A percentile compares a stretch with the other conserved stretches of the same genome.
phyloP scores from a whole-genome alignment of 2,888 invertebrate species.

The Melanostoma mellinum region DNA sequence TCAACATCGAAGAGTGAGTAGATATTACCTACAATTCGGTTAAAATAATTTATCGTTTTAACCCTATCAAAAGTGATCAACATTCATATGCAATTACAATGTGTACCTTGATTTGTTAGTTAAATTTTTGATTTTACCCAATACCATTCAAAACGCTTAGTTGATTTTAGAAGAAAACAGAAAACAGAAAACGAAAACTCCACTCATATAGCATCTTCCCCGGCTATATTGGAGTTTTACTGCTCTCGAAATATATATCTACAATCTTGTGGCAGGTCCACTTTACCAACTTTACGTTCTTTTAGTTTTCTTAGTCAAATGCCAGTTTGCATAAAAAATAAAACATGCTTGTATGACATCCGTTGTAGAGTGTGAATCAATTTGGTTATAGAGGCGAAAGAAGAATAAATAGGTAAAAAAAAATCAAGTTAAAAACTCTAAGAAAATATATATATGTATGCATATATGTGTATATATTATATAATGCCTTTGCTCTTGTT shows the following conservation, averaged over 20 bases:
- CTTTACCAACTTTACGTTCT: background rate
- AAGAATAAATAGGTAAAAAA: conserved; percentile 31
- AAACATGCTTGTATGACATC: conserved; percentile 71
- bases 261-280: conserved; percentile 55
- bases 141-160: too few relatives aligned
- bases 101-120: conserved; percentile 25
- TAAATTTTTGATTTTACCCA: background rate
- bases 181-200: conserved; percentile 73
- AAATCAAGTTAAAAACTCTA: conserved; percentile 42
- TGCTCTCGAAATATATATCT: conserved; percentile 46
- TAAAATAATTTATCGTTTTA: conserved; percentile 24
- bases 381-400: conserved; percentile 54
- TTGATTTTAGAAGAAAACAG: background rate
- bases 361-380: conserved; percentile 48
- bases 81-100: too few relatives aligned
- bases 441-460: conserved; percentile 47
- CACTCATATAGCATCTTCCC: conserved; percentile 81
- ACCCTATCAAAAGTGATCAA: background rate
- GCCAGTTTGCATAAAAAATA: conserved; percentile 53
- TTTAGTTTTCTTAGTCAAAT: conserved; percentile 3
- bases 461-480: conserved; percentile 16
- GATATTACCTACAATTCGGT: conserved; percentile 1
- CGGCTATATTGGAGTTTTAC: conserved; percentile 80
- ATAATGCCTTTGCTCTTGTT: conserved; percentile 53
- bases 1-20: conserved; percentile 18